These are phyloP conservation scores for Rhagonycha fulva DNA, from an alignment of 2,888 invertebrate species.

Conservation along the genomic window DNA sequence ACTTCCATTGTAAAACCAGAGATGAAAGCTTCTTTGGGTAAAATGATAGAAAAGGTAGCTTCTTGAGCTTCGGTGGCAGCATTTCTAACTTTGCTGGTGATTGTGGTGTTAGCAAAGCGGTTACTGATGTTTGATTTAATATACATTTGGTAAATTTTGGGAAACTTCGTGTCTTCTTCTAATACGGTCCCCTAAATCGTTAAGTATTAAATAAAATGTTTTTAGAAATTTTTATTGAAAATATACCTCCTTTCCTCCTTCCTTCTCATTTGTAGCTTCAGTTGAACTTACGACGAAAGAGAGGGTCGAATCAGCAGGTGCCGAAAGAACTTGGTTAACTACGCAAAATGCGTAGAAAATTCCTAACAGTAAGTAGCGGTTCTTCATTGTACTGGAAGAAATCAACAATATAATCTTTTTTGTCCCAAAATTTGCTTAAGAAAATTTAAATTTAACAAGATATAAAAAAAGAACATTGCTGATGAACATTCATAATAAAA, in stretches of 20 bases:
- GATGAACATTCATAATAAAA: too few relatives aligned
- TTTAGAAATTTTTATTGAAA: neutral
- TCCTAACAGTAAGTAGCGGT: neutral
- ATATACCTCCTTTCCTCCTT: neutral
- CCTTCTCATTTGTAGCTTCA: neutral
- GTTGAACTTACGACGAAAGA: neutral
- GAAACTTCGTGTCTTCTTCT: conserved; percentile 18
- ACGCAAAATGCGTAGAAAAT: neutral
- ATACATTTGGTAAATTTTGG: conserved; percentile 63
- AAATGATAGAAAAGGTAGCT: conserved; percentile 62
- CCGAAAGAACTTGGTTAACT: neutral
- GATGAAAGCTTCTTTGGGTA: neutral
- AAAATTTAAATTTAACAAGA: too few relatives aligned
- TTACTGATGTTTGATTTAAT: conserved; percentile 65
- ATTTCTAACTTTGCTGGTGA: conserved; percentile 46
- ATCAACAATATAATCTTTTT: neutral
- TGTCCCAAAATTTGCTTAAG: too few relatives aligned
- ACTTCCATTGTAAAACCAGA: conserved; percentile 37
- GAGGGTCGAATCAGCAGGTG: neutral
- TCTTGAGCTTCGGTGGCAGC: conserved; percentile 63
- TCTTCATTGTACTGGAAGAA: neutral
- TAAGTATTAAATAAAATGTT: neutral
- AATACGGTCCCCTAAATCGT: neutral
- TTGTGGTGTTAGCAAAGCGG: conserved; percentile 69
- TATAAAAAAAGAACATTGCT: too few relatives aligned